Conservation (phyloP, 2,888 invertebrate species). For the Lepas anatifera region DNA sequence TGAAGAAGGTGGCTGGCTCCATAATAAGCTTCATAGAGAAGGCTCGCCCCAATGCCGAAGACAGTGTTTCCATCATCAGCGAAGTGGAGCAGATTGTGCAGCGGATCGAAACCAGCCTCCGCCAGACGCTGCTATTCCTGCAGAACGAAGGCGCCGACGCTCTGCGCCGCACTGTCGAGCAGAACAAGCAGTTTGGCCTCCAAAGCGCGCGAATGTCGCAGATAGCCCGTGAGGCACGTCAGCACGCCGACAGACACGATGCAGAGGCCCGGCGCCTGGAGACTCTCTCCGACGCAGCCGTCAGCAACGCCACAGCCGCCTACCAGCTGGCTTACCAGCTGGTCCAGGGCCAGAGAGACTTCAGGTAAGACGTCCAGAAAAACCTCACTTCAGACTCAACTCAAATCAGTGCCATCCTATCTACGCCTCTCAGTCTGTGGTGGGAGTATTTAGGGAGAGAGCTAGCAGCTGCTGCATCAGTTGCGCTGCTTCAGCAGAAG, state of each 20-base stretch:
- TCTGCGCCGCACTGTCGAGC: conserved; percentile 60
- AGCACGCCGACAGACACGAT: conserved; percentile 58
- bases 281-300: conserved; percentile 61
- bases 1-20: conserved; percentile 47
- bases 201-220: conserved; percentile 67
- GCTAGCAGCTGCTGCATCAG: too few species aligned
- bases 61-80: conserved; percentile 50
- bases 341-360: conserved; percentile 57
- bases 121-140: conserved; percentile 58
- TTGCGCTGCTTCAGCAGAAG: too few species aligned
- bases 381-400: too few species aligned
- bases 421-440: too few species aligned
- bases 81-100: conserved; percentile 50
- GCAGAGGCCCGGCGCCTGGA: conserved; percentile 63
- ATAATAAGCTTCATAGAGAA: conserved; percentile 41
- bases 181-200: conserved; percentile 76
- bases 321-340: conserved; percentile 67
- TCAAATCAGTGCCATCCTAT: too few species aligned
- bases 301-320: conserved; percentile 67
- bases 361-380: too few species aligned
- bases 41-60: conserved; percentile 39
- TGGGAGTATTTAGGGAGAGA: too few species aligned
- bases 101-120: conserved; percentile 49
- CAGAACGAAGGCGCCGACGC: conserved; percentile 73
- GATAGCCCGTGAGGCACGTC: conserved; percentile 76